Base-by-base conservation (phyloP, 2,888 invertebrate genomes). In the Pollenia labialis region DNA sequence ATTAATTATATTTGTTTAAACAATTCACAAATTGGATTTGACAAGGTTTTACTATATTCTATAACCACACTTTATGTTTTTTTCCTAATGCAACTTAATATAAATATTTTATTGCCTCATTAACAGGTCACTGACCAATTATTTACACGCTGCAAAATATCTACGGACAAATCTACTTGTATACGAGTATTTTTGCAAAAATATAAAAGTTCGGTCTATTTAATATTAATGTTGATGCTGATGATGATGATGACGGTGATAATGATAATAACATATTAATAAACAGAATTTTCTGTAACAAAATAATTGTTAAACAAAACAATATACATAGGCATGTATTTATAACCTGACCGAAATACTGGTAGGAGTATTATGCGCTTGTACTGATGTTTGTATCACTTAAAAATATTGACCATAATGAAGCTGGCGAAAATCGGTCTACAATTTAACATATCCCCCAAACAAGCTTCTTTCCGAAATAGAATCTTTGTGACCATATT, bases 111-210 rank as follows among this genome's bases (percentile, higher is more conserved):
- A 42, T 18, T 50, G 75, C 40, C 50, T 40, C 52, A 18, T 62
- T 75, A 40, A 40, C 75, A 62, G 42, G 32, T 62, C 75, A 75
- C 18, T 62, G 75, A 52, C 40, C 50, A 60, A 48, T 60, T 60
- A 16, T 62, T 62, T 42, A 42, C 11, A 4, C 16, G 8, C 12
- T 12, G 62, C 50, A 60, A 74, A 52, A n/a, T 50, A 40, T 16
- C 11, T 10, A 23, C 4, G n/a, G 40, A 4, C 42, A 18, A 42
- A 18, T 14, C 18, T 62, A 12, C 44, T 75, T 40, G 18, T 16
- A 18, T 40, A 16, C 32, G 6, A 18, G 60, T 42, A 52, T 62
- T 75, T 48, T 9, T 40, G 60, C 50, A 48, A 16, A 50, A 50
- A 72, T 62, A 75, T 50, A 40, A 75, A 52, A 16, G 8, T 52